Evolutionary conservation across 2,888 invertebrate genomes (phyloP).

Genomic region (Ochropleura plecta): DNA sequence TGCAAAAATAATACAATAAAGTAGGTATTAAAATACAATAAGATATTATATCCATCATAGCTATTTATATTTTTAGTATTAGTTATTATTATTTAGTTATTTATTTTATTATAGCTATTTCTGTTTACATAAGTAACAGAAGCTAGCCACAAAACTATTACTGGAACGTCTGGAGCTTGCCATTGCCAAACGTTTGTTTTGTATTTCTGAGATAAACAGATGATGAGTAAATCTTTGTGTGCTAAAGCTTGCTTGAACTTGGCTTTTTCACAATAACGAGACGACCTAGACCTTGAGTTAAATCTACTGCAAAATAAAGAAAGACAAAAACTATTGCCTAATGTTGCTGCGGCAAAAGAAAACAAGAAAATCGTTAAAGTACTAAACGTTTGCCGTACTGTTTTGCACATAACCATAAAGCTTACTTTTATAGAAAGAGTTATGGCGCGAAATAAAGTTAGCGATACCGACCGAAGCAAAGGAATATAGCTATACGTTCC

Average conservation of each 20-base stretch:
- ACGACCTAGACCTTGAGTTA: conserved; percentile 9
- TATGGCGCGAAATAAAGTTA: conserved; percentile 39
- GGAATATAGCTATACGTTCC: conserved; percentile 10
- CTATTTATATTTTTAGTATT: too few relatives aligned
- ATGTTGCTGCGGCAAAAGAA: conserved; percentile 27
- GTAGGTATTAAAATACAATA: background rate
- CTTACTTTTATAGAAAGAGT: conserved; percentile 33
- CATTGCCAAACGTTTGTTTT: conserved; percentile 49
- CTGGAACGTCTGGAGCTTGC: conserved; percentile 51
- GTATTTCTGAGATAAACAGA: conserved; percentile 45
- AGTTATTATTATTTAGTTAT: too few relatives aligned
- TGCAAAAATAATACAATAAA: background rate
- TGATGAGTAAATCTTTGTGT: conserved; percentile 32
- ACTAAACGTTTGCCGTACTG: conserved; percentile 35
- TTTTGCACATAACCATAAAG: conserved; percentile 37
- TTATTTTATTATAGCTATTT: conserved; percentile 42
- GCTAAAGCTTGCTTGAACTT: conserved; percentile 33
- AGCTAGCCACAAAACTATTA: conserved; percentile 39
- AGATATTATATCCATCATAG: too few relatives aligned
- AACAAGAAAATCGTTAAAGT: conserved; percentile 32
- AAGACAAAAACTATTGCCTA: conserved; percentile 1
- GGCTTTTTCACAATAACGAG: conserved; percentile 23
- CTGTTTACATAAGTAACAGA: background rate
- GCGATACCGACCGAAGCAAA: conserved; percentile 16
- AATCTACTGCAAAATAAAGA: conserved; percentile 15